Percentiles rank a stretch among this genome's conserved stretches.
Evolutionary conservation across 1,140 invertebrate genomes (phyloP).

Genomic region (Hylaeus anthracinus): DNA sequence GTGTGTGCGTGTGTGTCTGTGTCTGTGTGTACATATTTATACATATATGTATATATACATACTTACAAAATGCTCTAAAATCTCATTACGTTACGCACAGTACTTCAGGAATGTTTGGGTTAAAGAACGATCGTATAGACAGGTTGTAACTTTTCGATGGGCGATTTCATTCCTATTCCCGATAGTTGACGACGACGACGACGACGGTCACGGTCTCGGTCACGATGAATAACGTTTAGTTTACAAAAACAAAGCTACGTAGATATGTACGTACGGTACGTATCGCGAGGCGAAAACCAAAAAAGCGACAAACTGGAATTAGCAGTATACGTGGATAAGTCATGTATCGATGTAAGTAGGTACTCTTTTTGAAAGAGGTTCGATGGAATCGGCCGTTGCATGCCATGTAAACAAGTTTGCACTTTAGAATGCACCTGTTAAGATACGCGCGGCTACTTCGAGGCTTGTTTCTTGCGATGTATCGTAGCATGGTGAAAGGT

Average conservation of each 20-base stretch:
- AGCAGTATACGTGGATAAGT: not conserved
- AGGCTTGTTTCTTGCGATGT: constrained; percentile 12
- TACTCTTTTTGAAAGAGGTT: not conserved
- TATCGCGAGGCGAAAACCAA: no score
- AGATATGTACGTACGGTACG: no score
- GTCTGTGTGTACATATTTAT: not conserved
- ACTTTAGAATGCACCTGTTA: not conserved
- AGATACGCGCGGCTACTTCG: constrained; percentile 7
- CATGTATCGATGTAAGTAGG: not conserved
- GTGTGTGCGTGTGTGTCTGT: not conserved
- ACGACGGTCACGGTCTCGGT: no score
- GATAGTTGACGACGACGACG: no score
- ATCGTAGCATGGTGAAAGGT: not conserved
- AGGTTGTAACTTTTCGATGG: no score
- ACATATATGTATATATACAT: not conserved
- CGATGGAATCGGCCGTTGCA: constrained; percentile 13
- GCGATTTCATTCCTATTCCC: no score
- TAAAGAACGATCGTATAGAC: not conserved
- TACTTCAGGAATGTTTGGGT: constrained; percentile 22
- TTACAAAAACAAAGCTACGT: no score
- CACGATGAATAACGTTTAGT: no score
- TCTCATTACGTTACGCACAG: not conserved
- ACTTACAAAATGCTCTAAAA: not conserved
- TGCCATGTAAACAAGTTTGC: constrained; percentile 13
- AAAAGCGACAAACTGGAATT: not conserved